Conservation (phyloP, 2,113 vertebrate species). For the Trinectes maculatus region DNA sequence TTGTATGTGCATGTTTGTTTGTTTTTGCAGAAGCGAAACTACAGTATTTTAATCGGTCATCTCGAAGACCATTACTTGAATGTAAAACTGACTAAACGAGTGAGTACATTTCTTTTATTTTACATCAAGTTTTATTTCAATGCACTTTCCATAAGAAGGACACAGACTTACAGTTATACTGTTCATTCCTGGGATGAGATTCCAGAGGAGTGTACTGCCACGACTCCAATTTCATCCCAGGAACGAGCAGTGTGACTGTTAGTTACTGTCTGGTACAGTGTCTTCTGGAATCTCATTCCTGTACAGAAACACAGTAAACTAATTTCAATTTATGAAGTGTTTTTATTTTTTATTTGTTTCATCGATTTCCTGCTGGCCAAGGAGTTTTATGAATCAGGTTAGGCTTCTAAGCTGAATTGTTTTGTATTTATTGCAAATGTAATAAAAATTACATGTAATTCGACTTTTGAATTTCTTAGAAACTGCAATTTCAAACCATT, state of each 20-base stretch:
- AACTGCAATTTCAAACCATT: too few species aligned
- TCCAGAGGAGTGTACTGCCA: too few species aligned
- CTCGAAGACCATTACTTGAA: too few species aligned
- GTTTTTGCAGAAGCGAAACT: too few species aligned
- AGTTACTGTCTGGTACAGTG: too few species aligned
- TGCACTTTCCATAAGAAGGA: conserved; percentile 15
- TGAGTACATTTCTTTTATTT: too few species aligned
- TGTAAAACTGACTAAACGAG: too few species aligned
- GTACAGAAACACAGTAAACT: neutral
- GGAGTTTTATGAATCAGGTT: neutral
- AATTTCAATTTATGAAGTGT: neutral
- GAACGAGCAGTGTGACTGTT: too few species aligned
- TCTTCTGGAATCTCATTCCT: neutral
- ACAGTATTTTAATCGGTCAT: too few species aligned
- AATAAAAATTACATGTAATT: conserved; percentile 27
- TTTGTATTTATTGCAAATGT: conserved; percentile 38
- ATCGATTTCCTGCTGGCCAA: conserved; percentile 41
- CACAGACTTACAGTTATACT: neutral
- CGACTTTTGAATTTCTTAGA: too few species aligned
- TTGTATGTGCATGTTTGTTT: too few species aligned
- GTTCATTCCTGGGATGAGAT: neutral
- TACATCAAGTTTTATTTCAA: neutral
- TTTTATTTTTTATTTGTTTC: conserved; percentile 1
- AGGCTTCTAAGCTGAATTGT: neutral
- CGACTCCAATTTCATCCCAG: too few species aligned